phyloP scores from a whole-genome alignment of 1,140 invertebrate species.

The Glossosoma conforme region DNA sequence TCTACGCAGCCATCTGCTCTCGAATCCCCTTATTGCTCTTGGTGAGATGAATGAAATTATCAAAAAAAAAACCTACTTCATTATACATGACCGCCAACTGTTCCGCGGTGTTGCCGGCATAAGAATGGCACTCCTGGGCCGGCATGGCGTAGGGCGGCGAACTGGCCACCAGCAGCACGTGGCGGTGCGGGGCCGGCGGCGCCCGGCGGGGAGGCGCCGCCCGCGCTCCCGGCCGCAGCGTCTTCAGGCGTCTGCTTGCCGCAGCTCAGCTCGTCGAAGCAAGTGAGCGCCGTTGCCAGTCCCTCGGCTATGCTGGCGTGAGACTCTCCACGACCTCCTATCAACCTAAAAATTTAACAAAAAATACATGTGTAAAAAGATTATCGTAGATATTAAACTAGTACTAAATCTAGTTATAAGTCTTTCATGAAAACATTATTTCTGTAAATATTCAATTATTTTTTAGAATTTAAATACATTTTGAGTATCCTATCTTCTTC shows the following conservation, averaged over 20 bases:
- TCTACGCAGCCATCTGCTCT: too few species aligned
- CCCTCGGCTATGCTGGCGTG: slow-evolving; percentile 88
- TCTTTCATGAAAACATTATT: too few species aligned
- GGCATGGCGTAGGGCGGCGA: slow-evolving; percentile 87
- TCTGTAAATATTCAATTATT: too few species aligned
- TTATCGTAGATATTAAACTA: too few species aligned
- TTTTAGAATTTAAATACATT: neutral
- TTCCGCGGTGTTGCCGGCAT: slow-evolving; percentile 56
- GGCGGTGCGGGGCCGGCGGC: slow-evolving; percentile 44
- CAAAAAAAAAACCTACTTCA: slow-evolving; percentile 33
- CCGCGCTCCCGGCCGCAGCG: slow-evolving; percentile 21
- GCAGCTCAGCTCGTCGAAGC: slow-evolving; percentile 82
- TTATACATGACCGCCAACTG: slow-evolving; percentile 37
- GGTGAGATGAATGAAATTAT: too few species aligned
- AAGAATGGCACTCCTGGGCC: slow-evolving; percentile 72
- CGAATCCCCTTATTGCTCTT: too few species aligned
- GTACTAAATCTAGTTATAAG: too few species aligned
- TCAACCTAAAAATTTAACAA: slow-evolving; percentile 67
- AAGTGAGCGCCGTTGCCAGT: slow-evolving; percentile 77
- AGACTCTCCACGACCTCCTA: slow-evolving; percentile 84
- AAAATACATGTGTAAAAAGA: too few species aligned
- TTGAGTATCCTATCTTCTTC: neutral
- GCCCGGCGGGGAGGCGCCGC: slow-evolving; percentile 26
- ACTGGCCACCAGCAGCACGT: slow-evolving; percentile 88
- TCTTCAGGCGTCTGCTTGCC: slow-evolving; percentile 42